Base-by-base conservation (phyloP, 2,113 vertebrate species). In the Barbus barbus region DNA sequence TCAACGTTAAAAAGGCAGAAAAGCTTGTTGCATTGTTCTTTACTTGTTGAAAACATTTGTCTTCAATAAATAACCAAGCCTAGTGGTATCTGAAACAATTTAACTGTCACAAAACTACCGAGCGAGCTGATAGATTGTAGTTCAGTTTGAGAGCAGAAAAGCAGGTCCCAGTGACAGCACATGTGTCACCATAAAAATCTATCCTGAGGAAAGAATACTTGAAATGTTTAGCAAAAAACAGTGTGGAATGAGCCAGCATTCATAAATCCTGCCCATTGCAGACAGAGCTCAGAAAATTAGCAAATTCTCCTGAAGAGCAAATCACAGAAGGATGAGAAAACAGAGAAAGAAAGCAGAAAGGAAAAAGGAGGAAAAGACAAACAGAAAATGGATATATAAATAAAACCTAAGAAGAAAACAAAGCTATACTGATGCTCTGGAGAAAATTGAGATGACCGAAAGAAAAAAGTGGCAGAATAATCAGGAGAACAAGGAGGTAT, bases 221-320 rank as follows among this genome's bases (percentile, higher is more conserved):
- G 71, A 88, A 87, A 85, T 75, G 85, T 85, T 41, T 67, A 85
- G 85, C 82, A 44, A 44, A 87, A 11, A 87, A 83, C 53, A 53
- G 77, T 63, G 81, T 60, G 58, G 61, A 83, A 87, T 82, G 72
- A 85, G 38, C 31, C 38, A 60, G 24, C 31, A 77, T 83, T 78
- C 80, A 82, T 89, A 75, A 83, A 85, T 84, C 80, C 76, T 60
- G 56, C 56, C 74, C 58, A 51, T 2, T 72, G 24, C 11, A 33
- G 38, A 46, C 14, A 22, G 24, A n/a, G 41, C 13, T 33, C 20
- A n/a, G 18, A 82, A 77, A 22, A 63, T 44, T 28, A 67, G 24
- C 56, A 61, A 67, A 81, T 65, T 31, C 41, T 63, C 38, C 61
- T 84, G 28, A n/a, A 53, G 16, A 78, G 22, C 12, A 5, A 69